Conservation (phyloP, 1,140 invertebrate genomes). For the Diabrotica virgifera region DNA sequence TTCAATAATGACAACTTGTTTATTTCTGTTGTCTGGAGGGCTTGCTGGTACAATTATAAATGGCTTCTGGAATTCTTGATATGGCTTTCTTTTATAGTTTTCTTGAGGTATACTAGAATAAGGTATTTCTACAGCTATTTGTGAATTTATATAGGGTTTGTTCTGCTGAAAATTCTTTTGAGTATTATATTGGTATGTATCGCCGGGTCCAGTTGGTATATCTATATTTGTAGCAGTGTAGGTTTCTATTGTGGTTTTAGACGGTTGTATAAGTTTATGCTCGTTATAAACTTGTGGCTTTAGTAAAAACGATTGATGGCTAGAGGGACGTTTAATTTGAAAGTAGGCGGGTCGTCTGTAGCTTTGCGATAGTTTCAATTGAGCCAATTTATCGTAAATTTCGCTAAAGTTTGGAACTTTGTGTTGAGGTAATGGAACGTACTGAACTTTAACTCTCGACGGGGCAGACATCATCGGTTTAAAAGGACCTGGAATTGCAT, state of each 20-base stretch:
- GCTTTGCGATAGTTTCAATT: conserved; percentile 38
- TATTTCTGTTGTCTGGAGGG: not conserved
- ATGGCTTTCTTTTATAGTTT: conserved; percentile 5
- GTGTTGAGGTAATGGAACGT: conserved; percentile 20
- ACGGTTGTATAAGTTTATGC: conserved; percentile 29
- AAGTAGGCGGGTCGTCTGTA: conserved; percentile 7
- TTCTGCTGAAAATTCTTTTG: not conserved
- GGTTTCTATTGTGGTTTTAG: conserved; percentile 43
- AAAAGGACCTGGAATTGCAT: conserved; percentile 45
- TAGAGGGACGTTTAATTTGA: not conserved
- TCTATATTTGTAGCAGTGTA: conserved; percentile 44
- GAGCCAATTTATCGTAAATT: conserved; percentile 45
- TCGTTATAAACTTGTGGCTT: conserved; percentile 15
- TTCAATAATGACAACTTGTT: not conserved
- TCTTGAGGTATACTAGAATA: conserved; percentile 15
- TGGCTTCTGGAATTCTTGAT: conserved; percentile 6
- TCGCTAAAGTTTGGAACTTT: conserved; percentile 37
- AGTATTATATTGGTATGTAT: not conserved
- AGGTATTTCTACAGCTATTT: conserved; percentile 25
- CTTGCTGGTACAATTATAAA: conserved; percentile 7
- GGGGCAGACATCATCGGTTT: conserved; percentile 26
- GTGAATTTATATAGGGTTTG: conserved; percentile 23
- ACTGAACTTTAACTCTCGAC: conserved; percentile 18
- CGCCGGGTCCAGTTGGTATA: conserved; percentile 20
- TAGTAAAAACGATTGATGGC: not conserved